Base-by-base conservation (phyloP, 2,113 vertebrate genomes). In the Lophochroa leadbeateri region DNA sequence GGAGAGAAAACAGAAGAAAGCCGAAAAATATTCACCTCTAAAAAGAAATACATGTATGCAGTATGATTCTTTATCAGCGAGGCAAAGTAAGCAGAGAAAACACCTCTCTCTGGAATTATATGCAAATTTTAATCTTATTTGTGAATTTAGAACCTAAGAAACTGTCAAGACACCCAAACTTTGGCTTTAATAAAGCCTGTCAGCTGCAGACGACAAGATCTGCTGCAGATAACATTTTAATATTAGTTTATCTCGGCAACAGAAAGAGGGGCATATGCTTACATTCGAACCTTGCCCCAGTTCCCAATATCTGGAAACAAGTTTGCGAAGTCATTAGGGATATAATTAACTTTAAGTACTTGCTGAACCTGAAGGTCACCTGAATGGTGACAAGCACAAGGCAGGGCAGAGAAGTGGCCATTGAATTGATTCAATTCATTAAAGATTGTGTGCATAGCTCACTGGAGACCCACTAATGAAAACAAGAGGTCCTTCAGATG, bases 271-370 rank as follows among this genome's bases (percentile, higher is more conserved):
- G 29, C 37, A 7, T 11, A 35, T n/a, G 52, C 65, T 88, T 78
- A 88, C 52, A 35, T 37, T 61, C 1, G 0, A 90, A 92, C 61
- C 69, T 64, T 64, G 72, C 28, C 61, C 44, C 76, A 79, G 57
- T 79, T 93, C 82, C 69, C n/a, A 70, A 3, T 71, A 86, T 68
- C 90, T 90, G 80, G 55, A 92, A 90, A 86, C 64, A 90, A 92
- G 75, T 92, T 68, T 75, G 68, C 3, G 2, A 78, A 89, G 68
- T 64, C 69, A 72, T 84, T 79, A 78, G 17, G 64, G 39, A 86
- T 71, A 47, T 86, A 94, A 96, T 86, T 76, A 87, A 92, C 75
- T 49, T 17, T 61, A 83, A 90, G 65, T 71, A 83, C 57, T 87
- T 0, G 2, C 57, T 86, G 92, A 93, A 90, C 90, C 80, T 88